Base-by-base conservation (phyloP, 1,140 invertebrate species). In the Stegodyphus mimosarum region DNA sequence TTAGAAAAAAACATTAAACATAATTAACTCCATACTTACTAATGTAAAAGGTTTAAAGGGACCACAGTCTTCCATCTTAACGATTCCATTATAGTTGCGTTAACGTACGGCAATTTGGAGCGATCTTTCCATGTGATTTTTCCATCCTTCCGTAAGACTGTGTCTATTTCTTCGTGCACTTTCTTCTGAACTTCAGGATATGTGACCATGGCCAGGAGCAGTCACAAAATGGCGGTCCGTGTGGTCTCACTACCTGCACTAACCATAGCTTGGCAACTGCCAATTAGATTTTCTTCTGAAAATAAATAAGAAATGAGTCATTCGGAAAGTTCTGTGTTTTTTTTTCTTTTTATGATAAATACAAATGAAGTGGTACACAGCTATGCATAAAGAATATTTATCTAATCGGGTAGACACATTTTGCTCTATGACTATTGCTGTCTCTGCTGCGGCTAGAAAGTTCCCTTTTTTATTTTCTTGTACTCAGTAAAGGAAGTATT, bases 211-310 rank as follows among this genome's bases (percentile, higher is more conserved):
- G 84, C 79, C 4, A 88, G 70, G 17, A 90, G 69, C 11, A 78
- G 52, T 87, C 89, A 89, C n/a, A 50, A 66, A 0, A 90, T n/a
- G 1, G 86, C 73, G 5, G 76, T 78, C 11, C 74, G 17, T 6
- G 88, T 76, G 7, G 89, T 89, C 49, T 89, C 88, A n/a, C 87
- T 88, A 7, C 89, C 89, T n/a, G 86, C 88, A 11, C 79, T 66
- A 10, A 89, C 48, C 48, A 77, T 7, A 5, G 75, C 15, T 51
- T 66, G 49, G 7, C 48, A 33, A 17, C 15, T 51, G 18, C 75
- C 63, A 0, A 77, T 49, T 13, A 77, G 55, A 15, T 60, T 60
- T 9, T 60, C 5, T 10, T 10, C 55, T 60, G 15, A 9, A 9
- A 60, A 60, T 9, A 15, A 15, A 15, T 10, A 60, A 60, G 55